These are phyloP conservation scores for Lithophane socia DNA, from an alignment of 2,888 invertebrate genomes.

Conservation along the genomic window DNA sequence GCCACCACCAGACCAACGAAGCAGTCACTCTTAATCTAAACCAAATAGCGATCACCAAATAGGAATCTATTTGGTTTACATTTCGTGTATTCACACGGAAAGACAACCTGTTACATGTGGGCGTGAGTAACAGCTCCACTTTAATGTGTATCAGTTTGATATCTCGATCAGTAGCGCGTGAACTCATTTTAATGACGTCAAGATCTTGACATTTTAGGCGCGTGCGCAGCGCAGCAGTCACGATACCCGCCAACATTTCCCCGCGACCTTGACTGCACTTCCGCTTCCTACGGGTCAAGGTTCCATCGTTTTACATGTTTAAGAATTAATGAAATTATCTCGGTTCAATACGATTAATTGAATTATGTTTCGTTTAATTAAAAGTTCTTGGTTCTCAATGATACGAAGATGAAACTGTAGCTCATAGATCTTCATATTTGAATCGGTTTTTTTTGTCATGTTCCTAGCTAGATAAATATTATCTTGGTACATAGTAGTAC, in stretches of 20 bases:
- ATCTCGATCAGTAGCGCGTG: constrained; percentile 65
- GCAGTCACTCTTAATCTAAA: neutral
- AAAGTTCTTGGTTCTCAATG: constrained; percentile 1
- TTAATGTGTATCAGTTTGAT: constrained; percentile 38
- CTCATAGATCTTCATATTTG: neutral
- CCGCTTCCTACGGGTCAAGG: constrained; percentile 83
- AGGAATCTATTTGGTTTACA: neutral
- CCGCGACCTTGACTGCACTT: constrained; percentile 78
- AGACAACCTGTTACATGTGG: constrained; percentile 11
- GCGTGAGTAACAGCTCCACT: constrained; percentile 10
- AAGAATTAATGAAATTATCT: constrained; percentile 8
- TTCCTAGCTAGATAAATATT: neutral
- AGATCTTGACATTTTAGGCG: constrained; percentile 83
- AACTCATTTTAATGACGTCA: constrained; percentile 68
- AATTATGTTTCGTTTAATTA: neutral
- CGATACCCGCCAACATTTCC: constrained; percentile 79
- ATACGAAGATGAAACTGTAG: neutral
- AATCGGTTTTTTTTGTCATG: neutral
- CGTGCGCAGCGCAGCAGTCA: constrained; percentile 73
- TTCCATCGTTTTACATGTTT: constrained; percentile 47
- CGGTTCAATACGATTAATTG: constrained; percentile 10
- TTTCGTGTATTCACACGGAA: constrained; percentile 6
- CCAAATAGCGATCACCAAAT: constrained; percentile 8
- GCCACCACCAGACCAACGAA: too few relatives aligned
- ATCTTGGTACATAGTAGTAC: neutral